These are phyloP conservation scores for Melanotus villosus DNA, from an alignment of 2,888 invertebrate species.

Conservation along the genomic window DNA sequence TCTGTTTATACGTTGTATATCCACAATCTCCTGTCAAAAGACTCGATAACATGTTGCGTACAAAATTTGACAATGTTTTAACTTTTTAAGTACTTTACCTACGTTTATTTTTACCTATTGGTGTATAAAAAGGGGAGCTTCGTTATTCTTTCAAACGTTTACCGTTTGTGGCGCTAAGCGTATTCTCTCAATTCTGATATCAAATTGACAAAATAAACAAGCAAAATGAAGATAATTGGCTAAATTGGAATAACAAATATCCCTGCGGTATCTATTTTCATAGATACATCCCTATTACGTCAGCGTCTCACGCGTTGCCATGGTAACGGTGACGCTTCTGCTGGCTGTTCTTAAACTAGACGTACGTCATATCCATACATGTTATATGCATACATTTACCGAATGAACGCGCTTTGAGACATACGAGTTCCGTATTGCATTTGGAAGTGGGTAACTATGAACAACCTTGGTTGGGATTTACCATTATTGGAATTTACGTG, in stretches of 20 bases:
- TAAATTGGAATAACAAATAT: conserved; percentile 28
- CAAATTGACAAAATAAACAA: conserved; percentile 9
- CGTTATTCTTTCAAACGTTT: background rate
- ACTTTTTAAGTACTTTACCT: background rate
- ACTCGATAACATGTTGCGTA: background rate
- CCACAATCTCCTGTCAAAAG: conserved; percentile 21
- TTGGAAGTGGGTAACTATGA: conserved; percentile 62
- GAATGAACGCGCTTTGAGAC: too few relatives aligned
- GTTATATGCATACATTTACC: too few relatives aligned
- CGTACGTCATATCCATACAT: conserved; percentile 53
- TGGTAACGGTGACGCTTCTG: conserved; percentile 65
- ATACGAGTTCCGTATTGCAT: conserved; percentile 53
- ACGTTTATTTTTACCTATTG: conserved; percentile 16
- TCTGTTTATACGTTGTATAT: too few relatives aligned
- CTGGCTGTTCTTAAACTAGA: conserved; percentile 49
- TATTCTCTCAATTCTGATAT: background rate
- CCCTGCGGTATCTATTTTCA: conserved; percentile 31
- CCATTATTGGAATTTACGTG: conserved; percentile 53
- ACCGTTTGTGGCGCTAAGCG: background rate
- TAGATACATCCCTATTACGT: conserved; percentile 56
- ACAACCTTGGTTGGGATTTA: conserved; percentile 26
- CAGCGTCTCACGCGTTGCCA: conserved; percentile 62
- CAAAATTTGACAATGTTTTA: too few relatives aligned
- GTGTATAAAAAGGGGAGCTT: background rate
- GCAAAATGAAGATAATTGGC: conserved; percentile 29